Percentiles rank a stretch among this genome's conserved stretches.
These are phyloP conservation scores for Tigriopus californicus DNA, from an alignment of 2,888 invertebrate species.

Conservation along the genomic window DNA sequence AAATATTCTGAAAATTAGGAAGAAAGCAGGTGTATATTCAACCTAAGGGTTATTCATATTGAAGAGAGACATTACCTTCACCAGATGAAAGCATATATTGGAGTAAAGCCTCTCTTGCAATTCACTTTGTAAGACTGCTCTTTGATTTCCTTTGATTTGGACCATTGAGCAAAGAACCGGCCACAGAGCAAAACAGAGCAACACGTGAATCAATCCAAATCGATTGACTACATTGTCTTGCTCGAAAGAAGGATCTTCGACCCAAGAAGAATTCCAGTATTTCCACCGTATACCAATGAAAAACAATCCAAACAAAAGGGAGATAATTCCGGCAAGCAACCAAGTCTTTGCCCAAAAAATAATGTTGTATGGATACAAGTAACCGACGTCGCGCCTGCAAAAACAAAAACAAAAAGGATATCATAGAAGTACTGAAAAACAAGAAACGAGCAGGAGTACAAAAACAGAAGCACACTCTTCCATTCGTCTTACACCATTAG, in stretches of 20 bases:
- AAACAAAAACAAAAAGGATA: not conserved
- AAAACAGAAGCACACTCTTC: conserved; percentile 1
- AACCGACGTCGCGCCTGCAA: conserved; percentile 36
- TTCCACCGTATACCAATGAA: conserved; percentile 61
- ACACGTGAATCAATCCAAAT: conserved; percentile 66
- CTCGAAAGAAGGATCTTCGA: conserved; percentile 11
- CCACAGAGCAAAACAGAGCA: conserved; percentile 57
- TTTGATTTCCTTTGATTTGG: conserved; percentile 29
- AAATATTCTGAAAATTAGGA: too few relatives aligned
- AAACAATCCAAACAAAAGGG: conserved; percentile 61
- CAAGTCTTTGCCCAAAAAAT: conserved; percentile 57
- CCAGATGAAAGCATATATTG: conserved; percentile 20
- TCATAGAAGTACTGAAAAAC: conserved; percentile 3
- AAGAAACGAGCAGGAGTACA: not conserved
- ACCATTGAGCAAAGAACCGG: conserved; percentile 46
- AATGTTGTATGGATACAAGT: conserved; percentile 66
- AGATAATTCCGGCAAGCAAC: conserved; percentile 57
- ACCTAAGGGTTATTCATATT: too few relatives aligned
- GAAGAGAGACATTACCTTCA: not conserved
- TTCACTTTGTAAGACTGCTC: conserved; percentile 50
- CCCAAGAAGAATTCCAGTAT: conserved; percentile 15
- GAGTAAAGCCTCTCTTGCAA: conserved; percentile 60
- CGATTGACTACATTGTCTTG: conserved; percentile 31
- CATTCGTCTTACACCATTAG: conserved; percentile 36
- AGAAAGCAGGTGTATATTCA: too few relatives aligned